Base-by-base conservation (phyloP, 1,140 invertebrate species). In the Streblospio benedicti region DNA sequence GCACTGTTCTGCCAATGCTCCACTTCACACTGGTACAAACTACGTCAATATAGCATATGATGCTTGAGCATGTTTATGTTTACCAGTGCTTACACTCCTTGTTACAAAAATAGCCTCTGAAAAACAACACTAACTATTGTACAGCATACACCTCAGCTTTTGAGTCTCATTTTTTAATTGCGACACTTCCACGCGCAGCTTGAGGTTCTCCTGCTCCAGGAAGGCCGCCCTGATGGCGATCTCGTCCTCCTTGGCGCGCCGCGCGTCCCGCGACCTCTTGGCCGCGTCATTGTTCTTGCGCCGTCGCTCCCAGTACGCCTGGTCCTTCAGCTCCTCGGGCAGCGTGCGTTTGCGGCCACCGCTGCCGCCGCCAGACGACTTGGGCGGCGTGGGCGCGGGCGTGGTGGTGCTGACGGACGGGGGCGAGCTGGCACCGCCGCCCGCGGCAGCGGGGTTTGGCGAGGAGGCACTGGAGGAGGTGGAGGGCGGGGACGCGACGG, bases 221-320 rank as follows among this genome's bases (percentile, higher is more conserved):
- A 86, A 92, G 0, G 87, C 86, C 0, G 90, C 89, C 55, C 90
- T 78, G 32, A 96, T 87, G 0, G 92, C 90, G 18, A 96, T 88
- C 70, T 93, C 89, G 59, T 96, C 89, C 72, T 97, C 93, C 71
- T 96, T 92, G 14, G 86, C 83, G 66, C 91, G 82, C 56, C 94
- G 81, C 0, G 89, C 86, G 68, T 97, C 93, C 38, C 94, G 81
- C 0, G 91, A 95, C 57, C 91, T 82, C 75, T 97, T 98, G 0
- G 94, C 94, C 20, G 94, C 93, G 65, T 89, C 90, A 73, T 97
- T 97, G 72, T 98, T 97, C 72, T 93, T 93, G 57, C 87, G 83
- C 9, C 93, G 79, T 59, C 91, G 82, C 69, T 93, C 90, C 79
- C 86, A 87, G 71, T 97, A 97, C 0, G 86, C 85, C 0, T 85